Evolutionary conservation across 1,140 invertebrate species (phyloP).

Genomic region (Cardiocondyla obscurior): DNA sequence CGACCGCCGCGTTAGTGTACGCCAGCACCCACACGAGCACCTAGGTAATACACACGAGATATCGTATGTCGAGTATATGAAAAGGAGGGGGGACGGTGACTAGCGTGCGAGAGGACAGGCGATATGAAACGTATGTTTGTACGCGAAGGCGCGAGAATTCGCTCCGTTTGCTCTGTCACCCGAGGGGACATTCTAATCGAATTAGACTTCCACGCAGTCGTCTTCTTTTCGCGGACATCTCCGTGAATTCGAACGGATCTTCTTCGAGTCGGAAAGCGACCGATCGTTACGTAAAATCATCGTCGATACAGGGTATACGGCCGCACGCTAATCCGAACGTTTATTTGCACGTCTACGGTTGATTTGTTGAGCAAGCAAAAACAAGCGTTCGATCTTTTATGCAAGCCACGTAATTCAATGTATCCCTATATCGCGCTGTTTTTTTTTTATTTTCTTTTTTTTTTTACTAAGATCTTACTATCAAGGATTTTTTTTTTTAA

Average conservation of each 20-base stretch:
- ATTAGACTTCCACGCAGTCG: slow-evolving; percentile 22
- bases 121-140: slow-evolving; percentile 21
- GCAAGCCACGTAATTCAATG: neutral
- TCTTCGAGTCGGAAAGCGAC: neutral
- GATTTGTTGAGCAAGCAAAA: slow-evolving; percentile 33
- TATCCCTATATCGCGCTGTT: neutral
- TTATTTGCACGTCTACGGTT: slow-evolving; percentile 7
- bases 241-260: neutral
- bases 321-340: slow-evolving; percentile 16
- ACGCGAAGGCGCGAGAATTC: slow-evolving; percentile 5
- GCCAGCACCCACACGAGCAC: neutral
- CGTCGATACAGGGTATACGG: neutral
- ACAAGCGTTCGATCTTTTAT: neutral
- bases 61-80: neutral
- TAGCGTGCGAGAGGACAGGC: neutral
- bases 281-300: slow-evolving; percentile 15
- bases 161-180: slow-evolving; percentile 29
- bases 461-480: neutral
- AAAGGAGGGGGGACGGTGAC: neutral
- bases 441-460: too few species aligned
- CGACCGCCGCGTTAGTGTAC: neutral
- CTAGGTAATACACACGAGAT: slow-evolving; percentile 11
- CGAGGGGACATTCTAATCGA: slow-evolving; percentile 34
- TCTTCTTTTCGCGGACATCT: neutral
- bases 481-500: neutral